A percentile compares a stretch with the other conserved stretches of the same genome.
These are phyloP conservation scores for Lota lota DNA, from an alignment of 2,113 vertebrate genomes.

Conservation along the genomic window DNA sequence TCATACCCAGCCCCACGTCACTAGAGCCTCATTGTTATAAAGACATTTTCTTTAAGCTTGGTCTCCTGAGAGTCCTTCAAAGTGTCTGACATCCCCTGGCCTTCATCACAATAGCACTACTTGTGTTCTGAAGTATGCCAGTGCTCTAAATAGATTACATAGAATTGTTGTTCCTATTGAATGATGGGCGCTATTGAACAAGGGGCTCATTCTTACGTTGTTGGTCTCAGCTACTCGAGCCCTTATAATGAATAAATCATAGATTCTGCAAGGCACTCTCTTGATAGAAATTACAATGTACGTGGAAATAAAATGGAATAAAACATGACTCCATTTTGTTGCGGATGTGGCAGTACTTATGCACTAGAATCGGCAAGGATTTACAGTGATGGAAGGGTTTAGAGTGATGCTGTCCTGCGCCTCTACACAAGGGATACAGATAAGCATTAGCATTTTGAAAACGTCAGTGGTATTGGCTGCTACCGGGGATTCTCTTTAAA, in stretches of 20 bases:
- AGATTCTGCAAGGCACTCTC: constrained; percentile 56
- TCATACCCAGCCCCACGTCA: constrained; percentile 25
- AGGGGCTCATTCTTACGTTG: constrained; percentile 61
- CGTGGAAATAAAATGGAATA: constrained; percentile 68
- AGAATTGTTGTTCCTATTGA: constrained; percentile 63
- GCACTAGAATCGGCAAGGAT: constrained; percentile 47
- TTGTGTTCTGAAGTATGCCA: constrained; percentile 52
- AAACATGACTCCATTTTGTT: constrained; percentile 60
- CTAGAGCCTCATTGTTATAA: constrained; percentile 32
- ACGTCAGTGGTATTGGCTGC: background rate
- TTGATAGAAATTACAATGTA: constrained; percentile 65
- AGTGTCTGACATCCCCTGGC: constrained; percentile 50
- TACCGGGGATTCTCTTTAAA: background rate
- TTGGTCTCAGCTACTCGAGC: constrained; percentile 57
- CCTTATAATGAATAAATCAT: constrained; percentile 70
- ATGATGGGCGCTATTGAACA: constrained; percentile 64
- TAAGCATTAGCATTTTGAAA: background rate
- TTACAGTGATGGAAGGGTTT: constrained; percentile 27
- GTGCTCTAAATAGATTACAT: constrained; percentile 61
- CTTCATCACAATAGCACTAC: constrained; percentile 54
- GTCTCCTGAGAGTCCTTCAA: constrained; percentile 51
- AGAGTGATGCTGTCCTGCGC: constrained; percentile 13
- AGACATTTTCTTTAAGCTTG: constrained; percentile 49
- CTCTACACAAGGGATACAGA: background rate
- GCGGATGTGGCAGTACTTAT: constrained; percentile 48